phyloP scores from a whole-genome alignment of 2,888 invertebrate genomes.

The Clunio marinus region DNA sequence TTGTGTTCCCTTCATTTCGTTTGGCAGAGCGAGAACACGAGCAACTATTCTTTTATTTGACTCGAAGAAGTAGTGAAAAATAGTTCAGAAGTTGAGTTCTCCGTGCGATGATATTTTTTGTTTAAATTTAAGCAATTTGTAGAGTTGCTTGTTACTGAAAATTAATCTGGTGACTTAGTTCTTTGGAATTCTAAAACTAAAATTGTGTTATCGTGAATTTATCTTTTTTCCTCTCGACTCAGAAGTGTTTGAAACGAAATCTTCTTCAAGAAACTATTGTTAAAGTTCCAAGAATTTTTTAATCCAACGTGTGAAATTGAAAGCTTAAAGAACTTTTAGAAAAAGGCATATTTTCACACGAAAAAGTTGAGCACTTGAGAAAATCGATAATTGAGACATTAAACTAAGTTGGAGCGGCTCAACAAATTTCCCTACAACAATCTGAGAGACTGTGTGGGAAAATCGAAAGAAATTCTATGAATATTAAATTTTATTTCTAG shows the following conservation, averaged over 20 bases:
- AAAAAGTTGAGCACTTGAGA: conserved; percentile 23
- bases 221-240: no score
- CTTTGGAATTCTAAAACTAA: not conserved
- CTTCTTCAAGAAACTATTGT: no score
- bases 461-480: not conserved
- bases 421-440: conserved; percentile 13
- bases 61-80: conserved; percentile 35
- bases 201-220: conserved; percentile 2
- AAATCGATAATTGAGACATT: conserved; percentile 37
- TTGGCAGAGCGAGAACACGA: conserved; percentile 4
- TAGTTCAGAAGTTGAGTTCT: conserved; percentile 24
- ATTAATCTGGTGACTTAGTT: not conserved
- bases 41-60: conserved; percentile 37
- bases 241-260: no score
- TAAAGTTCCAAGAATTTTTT: no score
- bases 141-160: no score
- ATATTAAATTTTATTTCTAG: not conserved
- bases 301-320: not conserved
- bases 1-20: conserved; percentile 8
- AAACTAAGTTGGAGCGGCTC: conserved; percentile 18
- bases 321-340: not conserved
- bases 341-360: not conserved
- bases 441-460: not conserved
- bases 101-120: not conserved
- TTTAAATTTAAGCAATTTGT: not conserved